Base-by-base conservation (phyloP, 2,888 invertebrate species). In the Ochropacha duplaris region DNA sequence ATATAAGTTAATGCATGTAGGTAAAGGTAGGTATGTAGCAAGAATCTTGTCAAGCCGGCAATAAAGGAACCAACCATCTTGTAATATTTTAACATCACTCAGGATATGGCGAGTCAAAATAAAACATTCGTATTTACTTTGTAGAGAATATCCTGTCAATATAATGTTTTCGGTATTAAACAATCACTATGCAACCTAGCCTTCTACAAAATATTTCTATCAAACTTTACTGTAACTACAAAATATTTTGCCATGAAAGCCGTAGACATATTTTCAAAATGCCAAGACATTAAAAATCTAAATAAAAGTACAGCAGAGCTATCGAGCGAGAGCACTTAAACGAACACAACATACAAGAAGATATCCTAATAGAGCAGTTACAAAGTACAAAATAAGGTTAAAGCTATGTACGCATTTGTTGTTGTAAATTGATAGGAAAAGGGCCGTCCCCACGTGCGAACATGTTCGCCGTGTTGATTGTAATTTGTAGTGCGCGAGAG, bases 401-500 rank as follows among this genome's bases (percentile, higher is more conserved):
- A 76, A 77, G 74, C 76, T 76, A 79, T 80, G 77, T 78, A 74
- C 78, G 64, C 71, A 73, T 78, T 78, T 77, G 83, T 77, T 71
- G 75, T 81, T 86, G 86, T 87, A 88, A 89, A 87, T 90, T 88
- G 90, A 90, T 92, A 90, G 87, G 81, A 75, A 81, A 79, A 80
- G 81, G 76, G 79, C 78, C 76, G 82, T 85, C 83, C 74, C 86
- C 89, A 90, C 90, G 90, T 88, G 90, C 87, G 83, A 83, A 90
- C 90, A 86, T 83, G 89, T 81, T 81, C 77, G 85, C 74, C 78
- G 82, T 88, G 90, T 92, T 92, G 92, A 92, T 92, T 91, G 92
- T 90, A 91, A 92, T 91, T 92, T 92, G 92, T 92, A 84, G 92
- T 81, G 86, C 87, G 86, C 88, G 69, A 79, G 86, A 76, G 86